These are phyloP conservation scores for Vicugna pacos DNA, from an alignment of 2,113 vertebrate genomes.

Conservation along the genomic window DNA sequence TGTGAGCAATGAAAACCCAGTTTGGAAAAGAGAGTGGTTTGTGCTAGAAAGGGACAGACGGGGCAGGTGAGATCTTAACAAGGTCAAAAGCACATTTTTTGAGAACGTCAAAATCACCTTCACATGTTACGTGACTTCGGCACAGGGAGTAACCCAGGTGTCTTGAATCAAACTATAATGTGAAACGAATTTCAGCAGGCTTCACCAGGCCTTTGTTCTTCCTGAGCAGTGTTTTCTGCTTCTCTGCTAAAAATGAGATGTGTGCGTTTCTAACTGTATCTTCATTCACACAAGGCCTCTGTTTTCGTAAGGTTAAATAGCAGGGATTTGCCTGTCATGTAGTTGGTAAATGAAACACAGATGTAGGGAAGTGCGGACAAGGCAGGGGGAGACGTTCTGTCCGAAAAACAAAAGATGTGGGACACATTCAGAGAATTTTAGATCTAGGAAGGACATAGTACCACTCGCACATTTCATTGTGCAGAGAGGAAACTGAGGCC, in stretches of 20 bases:
- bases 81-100: neutral
- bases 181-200: neutral
- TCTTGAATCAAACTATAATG: slow-evolving; percentile 75
- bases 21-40: slow-evolving; percentile 1
- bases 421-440: neutral
- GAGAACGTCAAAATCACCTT: slow-evolving; percentile 45
- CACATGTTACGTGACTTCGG: slow-evolving; percentile 61
- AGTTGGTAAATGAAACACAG: neutral
- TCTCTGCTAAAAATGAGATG: slow-evolving; percentile 61
- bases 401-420: neutral
- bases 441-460: neutral
- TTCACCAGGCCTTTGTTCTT: slow-evolving; percentile 63
- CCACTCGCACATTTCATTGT: neutral
- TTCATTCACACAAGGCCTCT: neutral
- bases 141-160: slow-evolving; percentile 54
- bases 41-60: slow-evolving; percentile 54
- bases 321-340: neutral
- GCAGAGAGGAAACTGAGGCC: neutral
- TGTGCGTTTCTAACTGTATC: slow-evolving; percentile 31
- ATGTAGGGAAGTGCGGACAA: neutral
- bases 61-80: neutral
- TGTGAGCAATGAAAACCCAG: slow-evolving; percentile 43
- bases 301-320: neutral
- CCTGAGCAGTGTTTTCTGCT: slow-evolving; percentile 62
- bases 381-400: neutral